Evolutionary conservation across 1,140 invertebrate genomes (phyloP), one percentile per base, ranked within the genome.

Genomic region (Helicoverpa armigera): DNA sequence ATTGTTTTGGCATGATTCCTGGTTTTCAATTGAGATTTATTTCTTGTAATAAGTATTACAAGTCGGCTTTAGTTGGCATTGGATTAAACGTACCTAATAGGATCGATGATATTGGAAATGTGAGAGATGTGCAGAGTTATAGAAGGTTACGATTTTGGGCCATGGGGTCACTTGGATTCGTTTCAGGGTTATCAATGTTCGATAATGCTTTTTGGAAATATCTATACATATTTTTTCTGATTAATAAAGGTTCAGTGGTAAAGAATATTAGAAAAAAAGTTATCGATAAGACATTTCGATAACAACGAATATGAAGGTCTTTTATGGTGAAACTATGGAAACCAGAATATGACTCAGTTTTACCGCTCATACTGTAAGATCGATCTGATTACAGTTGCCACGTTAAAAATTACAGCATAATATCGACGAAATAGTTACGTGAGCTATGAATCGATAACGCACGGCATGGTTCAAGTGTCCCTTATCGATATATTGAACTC

Each of bases 401-500:
- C 16, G 65, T 69, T 69, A 69, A 35, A 43, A 69, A 69, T 50
- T 50, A 67, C 43, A 69, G 51, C 43, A 61, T 51, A 65, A 23
- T 53, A 70, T 73, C 53, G 16, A 63, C 58, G 29, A 50, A 75
- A 61, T 16, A 53, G 31, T 75, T 50, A 75, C n/a, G 7, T 29
- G 69, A 53, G 69, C 29, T 18, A 35, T 53, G 31, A 43, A 51
- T 50, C 50, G 76, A 78, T 78, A 69, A 69, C 43, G 13, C 60
- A 73, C 61, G 23, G 56, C 11, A 69, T 60, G 53, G 75, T 70
- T 83, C 82, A 79, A 83, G 79, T 83, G 79, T 18, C 60, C 16
- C 50, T 79, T 79, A 83, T 81, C 82, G 73, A 78, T 73, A 53
- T 67, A 67, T 58, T 69, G 82, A 78, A 80, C 60, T 70, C 76